phyloP scores from a whole-genome alignment of 2,888 invertebrate genomes.

The Troilus luridus region DNA sequence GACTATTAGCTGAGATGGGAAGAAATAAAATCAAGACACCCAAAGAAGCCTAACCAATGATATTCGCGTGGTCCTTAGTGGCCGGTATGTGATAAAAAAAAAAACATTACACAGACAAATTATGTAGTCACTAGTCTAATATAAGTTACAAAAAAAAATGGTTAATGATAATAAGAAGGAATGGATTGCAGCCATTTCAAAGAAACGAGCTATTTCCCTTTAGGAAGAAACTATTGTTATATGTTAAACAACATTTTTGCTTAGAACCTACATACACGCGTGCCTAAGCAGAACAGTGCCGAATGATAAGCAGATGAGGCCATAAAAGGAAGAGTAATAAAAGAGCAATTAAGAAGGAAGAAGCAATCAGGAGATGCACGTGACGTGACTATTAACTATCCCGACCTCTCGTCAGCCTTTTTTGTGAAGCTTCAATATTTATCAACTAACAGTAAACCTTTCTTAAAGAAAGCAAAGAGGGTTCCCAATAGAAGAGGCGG shows the following conservation, averaged over 20 bases:
- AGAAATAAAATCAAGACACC: no score
- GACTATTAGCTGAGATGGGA: no score
- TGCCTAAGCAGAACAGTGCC: neutral
- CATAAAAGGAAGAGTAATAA: neutral
- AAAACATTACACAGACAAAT: no score
- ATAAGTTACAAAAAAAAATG: no score
- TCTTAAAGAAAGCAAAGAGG: neutral
- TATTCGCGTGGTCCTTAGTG: no score
- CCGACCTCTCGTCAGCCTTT: neutral
- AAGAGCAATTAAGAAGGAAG: constrained; percentile 35
- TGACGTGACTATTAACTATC: neutral
- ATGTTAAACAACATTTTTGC: neutral
- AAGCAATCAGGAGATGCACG: neutral
- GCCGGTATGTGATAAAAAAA: no score
- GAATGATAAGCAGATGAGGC: neutral
- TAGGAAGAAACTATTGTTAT: neutral
- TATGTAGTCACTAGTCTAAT: no score
- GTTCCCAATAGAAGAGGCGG: neutral
- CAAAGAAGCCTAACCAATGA: no score
- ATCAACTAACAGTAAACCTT: constrained; percentile 32
- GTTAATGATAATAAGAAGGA: neutral
- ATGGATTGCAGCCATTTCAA: neutral
- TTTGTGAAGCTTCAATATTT: constrained; percentile 19
- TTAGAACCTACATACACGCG: neutral
- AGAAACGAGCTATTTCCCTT: neutral